These are phyloP conservation scores for Limnephilus marmoratus DNA, from an alignment of 2,888 invertebrate species.

Conservation along the genomic window DNA sequence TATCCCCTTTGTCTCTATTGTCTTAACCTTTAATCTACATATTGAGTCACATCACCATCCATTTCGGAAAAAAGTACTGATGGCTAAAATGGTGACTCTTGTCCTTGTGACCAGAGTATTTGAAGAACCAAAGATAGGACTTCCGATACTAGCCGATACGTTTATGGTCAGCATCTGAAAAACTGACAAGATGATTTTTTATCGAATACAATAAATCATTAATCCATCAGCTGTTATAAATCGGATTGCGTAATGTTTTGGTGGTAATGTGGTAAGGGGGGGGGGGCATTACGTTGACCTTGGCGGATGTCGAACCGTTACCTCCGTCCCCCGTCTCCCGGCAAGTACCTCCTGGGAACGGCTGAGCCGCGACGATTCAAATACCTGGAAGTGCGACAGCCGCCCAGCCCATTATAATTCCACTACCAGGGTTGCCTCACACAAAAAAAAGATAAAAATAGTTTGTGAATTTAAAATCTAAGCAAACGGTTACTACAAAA, in stretches of 20 bases:
- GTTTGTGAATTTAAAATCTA: no score
- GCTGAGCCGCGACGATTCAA: constrained; percentile 41
- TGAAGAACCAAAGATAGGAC: no score
- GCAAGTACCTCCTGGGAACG: constrained; percentile 45
- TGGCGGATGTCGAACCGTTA: constrained; percentile 44
- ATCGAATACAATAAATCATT: background rate
- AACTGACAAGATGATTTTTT: background rate
- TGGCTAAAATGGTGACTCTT: no score
- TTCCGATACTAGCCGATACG: no score
- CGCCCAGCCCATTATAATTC: constrained; percentile 42
- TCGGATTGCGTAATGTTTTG: background rate
- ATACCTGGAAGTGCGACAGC: constrained; percentile 47
- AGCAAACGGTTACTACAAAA: no score
- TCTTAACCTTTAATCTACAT: no score
- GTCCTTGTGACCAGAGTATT: no score
- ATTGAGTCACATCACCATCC: no score
- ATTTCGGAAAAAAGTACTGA: no score
- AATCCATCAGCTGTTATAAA: background rate
- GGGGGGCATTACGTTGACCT: constrained; percentile 15
- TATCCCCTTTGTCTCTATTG: no score
- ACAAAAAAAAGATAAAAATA: background rate
- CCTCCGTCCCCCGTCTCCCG: background rate
- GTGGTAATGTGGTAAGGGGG: background rate
- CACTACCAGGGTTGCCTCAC: constrained; percentile 8
- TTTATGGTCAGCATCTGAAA: background rate